A percentile compares a stretch with the other conserved stretches of the same genome.
These are phyloP conservation scores for Opisthocomus hoazin DNA, from an alignment of 2,113 vertebrate genomes.

Conservation along the genomic window DNA sequence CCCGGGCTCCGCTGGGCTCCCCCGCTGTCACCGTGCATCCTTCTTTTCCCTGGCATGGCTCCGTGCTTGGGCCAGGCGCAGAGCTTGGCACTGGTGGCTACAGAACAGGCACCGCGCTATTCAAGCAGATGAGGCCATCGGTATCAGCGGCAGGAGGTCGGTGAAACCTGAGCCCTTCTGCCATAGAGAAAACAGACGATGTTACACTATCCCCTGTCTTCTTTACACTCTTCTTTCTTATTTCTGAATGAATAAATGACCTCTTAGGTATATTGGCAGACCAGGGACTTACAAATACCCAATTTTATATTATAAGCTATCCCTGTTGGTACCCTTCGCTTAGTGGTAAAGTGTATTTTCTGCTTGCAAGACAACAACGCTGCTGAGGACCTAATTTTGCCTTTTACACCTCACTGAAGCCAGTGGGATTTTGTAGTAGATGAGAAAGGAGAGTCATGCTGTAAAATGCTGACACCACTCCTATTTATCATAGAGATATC, in stretches of 20 bases:
- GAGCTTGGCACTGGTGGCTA: background rate
- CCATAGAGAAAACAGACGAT: background rate
- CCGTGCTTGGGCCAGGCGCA: background rate
- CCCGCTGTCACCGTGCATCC: accelerated
- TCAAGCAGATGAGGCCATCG: background rate
- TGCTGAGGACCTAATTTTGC: conserved; percentile 26
- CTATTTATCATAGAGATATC: conserved; percentile 41
- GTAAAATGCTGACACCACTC: conserved; percentile 56
- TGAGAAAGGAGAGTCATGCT: conserved; percentile 34
- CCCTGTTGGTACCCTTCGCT: background rate
- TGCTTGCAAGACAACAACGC: background rate
- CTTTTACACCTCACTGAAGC: conserved; percentile 35
- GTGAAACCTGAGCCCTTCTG: background rate
- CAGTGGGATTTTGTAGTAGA: conserved; percentile 37
- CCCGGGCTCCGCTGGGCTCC: background rate
- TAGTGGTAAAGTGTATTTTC: background rate
- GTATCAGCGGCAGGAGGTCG: background rate
- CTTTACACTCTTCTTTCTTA: background rate
- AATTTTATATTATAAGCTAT: background rate
- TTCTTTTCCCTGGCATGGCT: background rate
- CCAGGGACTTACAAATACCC: background rate
- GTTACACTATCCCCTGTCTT: background rate
- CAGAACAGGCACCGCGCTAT: background rate
- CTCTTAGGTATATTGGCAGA: background rate
- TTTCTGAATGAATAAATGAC: background rate